phyloP scores from a whole-genome alignment of 2,888 invertebrate genomes.

The Choreutis nemorana region DNA sequence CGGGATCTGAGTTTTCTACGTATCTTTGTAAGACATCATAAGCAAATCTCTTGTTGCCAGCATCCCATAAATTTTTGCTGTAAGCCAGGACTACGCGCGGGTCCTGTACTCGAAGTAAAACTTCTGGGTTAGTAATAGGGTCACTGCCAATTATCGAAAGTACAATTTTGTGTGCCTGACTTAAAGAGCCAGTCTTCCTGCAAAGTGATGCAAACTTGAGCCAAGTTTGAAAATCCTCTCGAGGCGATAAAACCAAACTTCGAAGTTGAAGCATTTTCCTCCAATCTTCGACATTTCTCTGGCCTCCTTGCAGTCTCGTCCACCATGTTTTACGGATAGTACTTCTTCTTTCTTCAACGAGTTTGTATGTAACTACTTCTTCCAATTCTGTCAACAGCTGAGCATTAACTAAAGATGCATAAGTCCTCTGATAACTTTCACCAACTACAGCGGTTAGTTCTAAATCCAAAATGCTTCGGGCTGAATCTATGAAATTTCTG shows the following conservation, averaged over 20 bases:
- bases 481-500: conserved; percentile 86
- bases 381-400: conserved; percentile 97
- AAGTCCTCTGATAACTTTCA: conserved; percentile 94
- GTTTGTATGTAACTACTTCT: conserved; percentile 95
- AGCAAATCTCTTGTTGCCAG: conserved; percentile 77
- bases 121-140: conserved; percentile 74
- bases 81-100: conserved; percentile 93
- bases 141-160: conserved; percentile 83
- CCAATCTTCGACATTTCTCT: conserved; percentile 97
- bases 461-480: conserved; percentile 91
- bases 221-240: conserved; percentile 96
- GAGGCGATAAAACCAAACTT: conserved; percentile 88
- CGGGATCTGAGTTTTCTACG: conserved; percentile 63
- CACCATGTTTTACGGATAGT: conserved; percentile 90
- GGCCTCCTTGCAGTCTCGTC: conserved; percentile 93
- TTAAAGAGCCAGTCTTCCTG: conserved; percentile 87
- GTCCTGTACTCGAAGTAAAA: conserved; percentile 76
- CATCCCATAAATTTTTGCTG: conserved; percentile 95
- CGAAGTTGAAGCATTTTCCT: conserved; percentile 95
- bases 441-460: conserved; percentile 96
- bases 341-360: conserved; percentile 89
- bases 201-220: conserved; percentile 97
- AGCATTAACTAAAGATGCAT: conserved; percentile 94
- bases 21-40: conserved; percentile 82
- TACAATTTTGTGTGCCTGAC: conserved; percentile 91